Conservation (phyloP, 1,140 invertebrate genomes). For the Drosophila subpulchrella region DNA sequence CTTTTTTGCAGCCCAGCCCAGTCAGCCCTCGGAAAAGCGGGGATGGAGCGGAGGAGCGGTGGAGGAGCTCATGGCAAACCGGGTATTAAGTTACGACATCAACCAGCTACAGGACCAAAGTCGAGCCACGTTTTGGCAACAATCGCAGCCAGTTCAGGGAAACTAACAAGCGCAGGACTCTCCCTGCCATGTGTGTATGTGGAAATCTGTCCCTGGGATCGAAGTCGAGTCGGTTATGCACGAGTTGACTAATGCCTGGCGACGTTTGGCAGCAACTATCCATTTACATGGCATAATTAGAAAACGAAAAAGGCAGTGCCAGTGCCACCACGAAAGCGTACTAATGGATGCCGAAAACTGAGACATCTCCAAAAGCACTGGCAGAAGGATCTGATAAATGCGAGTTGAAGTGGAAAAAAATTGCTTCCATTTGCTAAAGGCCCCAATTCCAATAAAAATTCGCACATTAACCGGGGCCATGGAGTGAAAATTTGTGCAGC, state of each 20-base stretch:
- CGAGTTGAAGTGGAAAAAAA: conserved; percentile 17
- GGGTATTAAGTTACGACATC: conserved; percentile 48
- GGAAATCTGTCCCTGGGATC: conserved; percentile 28
- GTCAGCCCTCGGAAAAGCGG: neutral
- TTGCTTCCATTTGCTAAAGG: conserved; percentile 16
- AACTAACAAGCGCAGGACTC: conserved; percentile 21
- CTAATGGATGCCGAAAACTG: conserved; percentile 69
- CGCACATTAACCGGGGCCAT: conserved; percentile 59
- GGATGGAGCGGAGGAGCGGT: neutral
- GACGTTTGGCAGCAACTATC: conserved; percentile 51
- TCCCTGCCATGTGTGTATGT: neutral
- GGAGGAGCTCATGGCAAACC: conserved; percentile 17
- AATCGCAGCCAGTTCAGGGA: conserved; percentile 14
- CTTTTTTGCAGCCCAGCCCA: conserved; percentile 17
- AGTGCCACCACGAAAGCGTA: conserved; percentile 4
- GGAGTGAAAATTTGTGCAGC: conserved; percentile 75
- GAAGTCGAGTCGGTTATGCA: conserved; percentile 61
- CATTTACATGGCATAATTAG: conserved; percentile 74
- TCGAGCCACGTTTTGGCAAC: conserved; percentile 36
- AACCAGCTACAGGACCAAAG: conserved; percentile 7
- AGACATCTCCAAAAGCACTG: conserved; percentile 24
- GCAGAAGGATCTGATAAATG: conserved; percentile 48
- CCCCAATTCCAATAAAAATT: conserved; percentile 76
- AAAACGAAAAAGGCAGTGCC: conserved; percentile 55
- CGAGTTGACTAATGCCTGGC: conserved; percentile 63